Percentiles rank a stretch among this genome's conserved stretches.
Conservation (phyloP, 2,113 vertebrate genomes). For the Canis aureus region DNA sequence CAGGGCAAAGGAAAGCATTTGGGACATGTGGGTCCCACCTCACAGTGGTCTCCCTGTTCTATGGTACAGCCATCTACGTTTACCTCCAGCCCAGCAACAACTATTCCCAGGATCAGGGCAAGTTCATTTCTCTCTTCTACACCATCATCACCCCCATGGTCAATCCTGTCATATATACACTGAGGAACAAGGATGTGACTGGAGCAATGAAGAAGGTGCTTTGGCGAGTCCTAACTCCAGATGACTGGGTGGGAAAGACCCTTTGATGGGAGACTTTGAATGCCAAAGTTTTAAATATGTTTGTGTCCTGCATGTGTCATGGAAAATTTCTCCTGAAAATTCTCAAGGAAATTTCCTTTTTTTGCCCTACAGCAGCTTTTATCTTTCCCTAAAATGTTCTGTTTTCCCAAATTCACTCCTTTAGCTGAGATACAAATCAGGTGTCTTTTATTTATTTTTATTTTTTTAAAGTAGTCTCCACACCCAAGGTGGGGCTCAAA, state of each 20-base stretch:
- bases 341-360: not conserved
- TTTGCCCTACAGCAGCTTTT: slow-evolving; percentile 54
- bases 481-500: too few relatives aligned
- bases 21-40: not conserved
- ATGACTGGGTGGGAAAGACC: not conserved
- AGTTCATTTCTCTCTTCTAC: not conserved
- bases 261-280: not conserved
- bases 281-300: not conserved
- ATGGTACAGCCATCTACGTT: not conserved
- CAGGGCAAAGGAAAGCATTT: not conserved
- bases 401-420: not conserved
- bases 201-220: not conserved
- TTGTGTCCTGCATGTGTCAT: not conserved
- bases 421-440: not conserved
- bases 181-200: not conserved
- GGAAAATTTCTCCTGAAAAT: not conserved
- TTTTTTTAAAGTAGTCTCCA: too few relatives aligned
- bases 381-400: slow-evolving; percentile 60
- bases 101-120: not conserved
- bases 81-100: not conserved
- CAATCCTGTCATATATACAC: not conserved
- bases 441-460: too few relatives aligned
- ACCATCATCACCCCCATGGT: not conserved
- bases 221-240: not conserved
- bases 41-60: not conserved